Evolutionary conservation across 2,888 invertebrate species (phyloP).

Genomic region (Gibbula magus): DNA sequence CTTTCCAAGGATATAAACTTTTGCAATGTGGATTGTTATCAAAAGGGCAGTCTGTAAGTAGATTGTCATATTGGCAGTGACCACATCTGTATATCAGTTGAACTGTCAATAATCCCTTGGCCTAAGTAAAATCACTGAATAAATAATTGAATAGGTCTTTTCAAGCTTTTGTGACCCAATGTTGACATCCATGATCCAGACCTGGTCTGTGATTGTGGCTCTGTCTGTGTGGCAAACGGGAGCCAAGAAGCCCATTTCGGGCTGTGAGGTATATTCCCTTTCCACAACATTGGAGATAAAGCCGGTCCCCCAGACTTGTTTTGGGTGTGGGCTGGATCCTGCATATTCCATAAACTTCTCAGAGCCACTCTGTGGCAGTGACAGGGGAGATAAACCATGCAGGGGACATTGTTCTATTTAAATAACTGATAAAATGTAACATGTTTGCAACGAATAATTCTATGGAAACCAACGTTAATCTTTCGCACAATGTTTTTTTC

Average conservation of each 20-base stretch:
- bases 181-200: slow-evolving; percentile 1
- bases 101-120: too few species aligned
- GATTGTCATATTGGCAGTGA: too few species aligned
- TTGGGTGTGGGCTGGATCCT: slow-evolving; percentile 26
- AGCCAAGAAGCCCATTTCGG: neutral
- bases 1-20: too few species aligned
- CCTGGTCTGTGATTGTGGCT: slow-evolving; percentile 14
- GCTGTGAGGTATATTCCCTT: slow-evolving; percentile 24
- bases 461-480: too few species aligned
- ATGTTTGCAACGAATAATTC: too few species aligned
- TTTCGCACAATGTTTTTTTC: too few species aligned
- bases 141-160: too few species aligned
- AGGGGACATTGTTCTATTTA: neutral
- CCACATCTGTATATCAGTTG: too few species aligned
- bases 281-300: slow-evolving; percentile 28
- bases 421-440: too few species aligned
- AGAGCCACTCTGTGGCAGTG: slow-evolving; percentile 11
- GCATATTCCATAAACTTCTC: slow-evolving; percentile 31
- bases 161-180: neutral
- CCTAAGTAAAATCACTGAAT: too few species aligned
- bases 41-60: too few species aligned
- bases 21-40: too few species aligned
- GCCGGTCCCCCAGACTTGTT: slow-evolving; percentile 21
- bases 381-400: slow-evolving; percentile 25
- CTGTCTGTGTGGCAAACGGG: slow-evolving; percentile 23